These are phyloP conservation scores for Sinotaia quadrata DNA, from an alignment of 2,888 invertebrate genomes.

Conservation along the genomic window DNA sequence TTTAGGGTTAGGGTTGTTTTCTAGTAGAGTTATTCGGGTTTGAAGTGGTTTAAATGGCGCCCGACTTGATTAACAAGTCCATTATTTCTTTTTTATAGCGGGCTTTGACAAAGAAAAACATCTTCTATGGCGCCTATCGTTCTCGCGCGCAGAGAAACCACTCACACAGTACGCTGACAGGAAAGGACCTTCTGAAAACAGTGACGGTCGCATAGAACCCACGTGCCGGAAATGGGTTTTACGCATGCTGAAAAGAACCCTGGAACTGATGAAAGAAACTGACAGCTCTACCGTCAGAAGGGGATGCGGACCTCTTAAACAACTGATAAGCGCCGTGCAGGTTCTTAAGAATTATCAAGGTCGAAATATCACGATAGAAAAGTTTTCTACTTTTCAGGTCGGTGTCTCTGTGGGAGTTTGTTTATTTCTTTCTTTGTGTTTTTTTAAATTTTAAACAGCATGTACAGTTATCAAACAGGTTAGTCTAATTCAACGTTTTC, in stretches of 20 bases:
- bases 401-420: not conserved
- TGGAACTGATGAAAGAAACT: constrained; percentile 16
- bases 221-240: constrained; percentile 15
- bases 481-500: too few species aligned
- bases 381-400: constrained; percentile 18
- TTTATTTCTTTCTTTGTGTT: too few species aligned
- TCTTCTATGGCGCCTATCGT: constrained; percentile 20
- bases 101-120: not conserved
- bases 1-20: too few species aligned
- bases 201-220: too few species aligned
- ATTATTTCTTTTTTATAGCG: not conserved
- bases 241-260: constrained; percentile 11
- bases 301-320: not conserved
- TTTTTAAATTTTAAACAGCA: too few species aligned
- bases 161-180: constrained; percentile 9
- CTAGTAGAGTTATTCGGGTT: too few species aligned
- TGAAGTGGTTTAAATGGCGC: too few species aligned
- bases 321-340: not conserved
- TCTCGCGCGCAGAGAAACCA: constrained; percentile 13
- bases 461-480: too few species aligned
- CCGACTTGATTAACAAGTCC: too few species aligned
- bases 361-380: not conserved
- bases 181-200: not conserved
- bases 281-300: not conserved
- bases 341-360: not conserved